Conservation (phyloP, 2,113 vertebrate species). For the Phocoena phocoena region DNA sequence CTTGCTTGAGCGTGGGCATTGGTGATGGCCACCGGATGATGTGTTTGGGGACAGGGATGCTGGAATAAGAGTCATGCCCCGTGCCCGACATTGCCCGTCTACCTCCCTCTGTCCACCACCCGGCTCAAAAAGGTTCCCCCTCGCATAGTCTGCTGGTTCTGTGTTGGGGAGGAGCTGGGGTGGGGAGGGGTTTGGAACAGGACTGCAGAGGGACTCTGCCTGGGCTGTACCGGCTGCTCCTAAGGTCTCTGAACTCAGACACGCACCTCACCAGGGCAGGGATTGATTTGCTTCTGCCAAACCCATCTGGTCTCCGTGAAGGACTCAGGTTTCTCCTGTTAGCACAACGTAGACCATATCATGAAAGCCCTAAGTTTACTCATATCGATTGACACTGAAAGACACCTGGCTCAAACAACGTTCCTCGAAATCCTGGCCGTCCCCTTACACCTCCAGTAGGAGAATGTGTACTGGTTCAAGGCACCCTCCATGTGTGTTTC, state of each 20-base stretch:
- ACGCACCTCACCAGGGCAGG: not conserved
- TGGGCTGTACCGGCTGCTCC: no score
- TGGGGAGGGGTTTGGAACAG: not conserved
- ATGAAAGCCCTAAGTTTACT: not conserved
- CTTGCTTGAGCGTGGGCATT: not conserved
- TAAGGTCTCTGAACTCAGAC: not conserved
- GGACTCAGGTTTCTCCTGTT: not conserved
- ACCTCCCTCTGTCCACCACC: not conserved
- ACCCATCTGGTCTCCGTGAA: not conserved
- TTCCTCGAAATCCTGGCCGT: not conserved
- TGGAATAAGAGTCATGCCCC: not conserved
- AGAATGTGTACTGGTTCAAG: not conserved
- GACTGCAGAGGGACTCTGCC: not conserved
- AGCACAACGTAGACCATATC: not conserved
- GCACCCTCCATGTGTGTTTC: not conserved
- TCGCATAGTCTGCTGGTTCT: not conserved
- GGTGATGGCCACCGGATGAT: no score
- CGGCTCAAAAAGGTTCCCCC: not conserved
- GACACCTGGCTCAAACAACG: not conserved
- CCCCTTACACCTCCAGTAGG: not conserved
- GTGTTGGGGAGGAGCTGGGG: no score
- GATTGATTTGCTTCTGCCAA: not conserved
- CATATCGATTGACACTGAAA: not conserved
- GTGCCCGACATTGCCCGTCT: not conserved
- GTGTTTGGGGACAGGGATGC: not conserved